phyloP scores from a whole-genome alignment of 2,113 vertebrate species.

The Pluvianellus socialis region DNA sequence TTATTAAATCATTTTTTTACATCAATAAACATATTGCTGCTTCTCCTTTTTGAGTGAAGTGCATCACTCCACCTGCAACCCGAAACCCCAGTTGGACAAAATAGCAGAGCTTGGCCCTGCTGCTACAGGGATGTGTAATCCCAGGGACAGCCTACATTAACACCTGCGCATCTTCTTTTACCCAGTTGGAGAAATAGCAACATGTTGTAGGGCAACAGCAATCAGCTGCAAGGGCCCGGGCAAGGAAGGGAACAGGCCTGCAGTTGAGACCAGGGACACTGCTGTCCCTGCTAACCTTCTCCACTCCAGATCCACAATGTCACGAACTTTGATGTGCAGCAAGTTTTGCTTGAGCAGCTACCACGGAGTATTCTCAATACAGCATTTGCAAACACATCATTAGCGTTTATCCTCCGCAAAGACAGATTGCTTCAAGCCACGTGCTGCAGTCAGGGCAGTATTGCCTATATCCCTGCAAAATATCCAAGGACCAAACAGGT shows the following conservation, averaged over 20 bases:
- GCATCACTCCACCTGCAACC: too few relatives aligned
- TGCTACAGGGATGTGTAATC: background rate
- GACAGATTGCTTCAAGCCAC: fast-evolving
- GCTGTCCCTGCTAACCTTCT: background rate
- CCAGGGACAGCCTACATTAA: background rate
- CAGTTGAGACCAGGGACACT: background rate
- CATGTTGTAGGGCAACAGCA: background rate
- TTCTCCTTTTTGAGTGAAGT: too few relatives aligned
- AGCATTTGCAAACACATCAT: background rate
- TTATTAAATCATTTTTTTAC: too few relatives aligned
- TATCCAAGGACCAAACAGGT: background rate
- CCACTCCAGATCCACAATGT: background rate
- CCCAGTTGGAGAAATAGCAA: background rate
- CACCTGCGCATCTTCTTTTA: background rate
- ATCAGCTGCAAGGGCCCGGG: background rate
- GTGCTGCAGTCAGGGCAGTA: background rate
- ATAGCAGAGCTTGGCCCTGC: background rate
- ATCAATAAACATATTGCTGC: too few relatives aligned
- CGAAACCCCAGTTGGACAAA: background rate
- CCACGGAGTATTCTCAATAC: background rate
- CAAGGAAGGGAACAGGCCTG: background rate
- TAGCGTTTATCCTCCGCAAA: background rate
- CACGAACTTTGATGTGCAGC: background rate
- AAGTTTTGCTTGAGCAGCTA: background rate
- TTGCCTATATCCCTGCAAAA: background rate